phyloP scores from a whole-genome alignment of 1,140 invertebrate genomes.

The Sitobion miscanthi region DNA sequence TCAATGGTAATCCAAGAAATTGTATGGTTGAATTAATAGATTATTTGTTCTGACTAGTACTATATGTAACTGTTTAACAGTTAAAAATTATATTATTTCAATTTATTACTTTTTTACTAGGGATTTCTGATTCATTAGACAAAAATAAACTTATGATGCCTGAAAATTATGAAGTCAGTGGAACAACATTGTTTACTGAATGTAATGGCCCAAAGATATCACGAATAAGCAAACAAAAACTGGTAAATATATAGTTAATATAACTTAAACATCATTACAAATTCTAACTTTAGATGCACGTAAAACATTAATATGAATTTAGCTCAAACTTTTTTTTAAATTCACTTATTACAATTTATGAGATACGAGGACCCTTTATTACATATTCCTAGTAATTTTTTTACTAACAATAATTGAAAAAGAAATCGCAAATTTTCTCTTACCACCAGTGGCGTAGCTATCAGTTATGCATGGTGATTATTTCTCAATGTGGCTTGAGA shows the following conservation, averaged over 20 bases:
- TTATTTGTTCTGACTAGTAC: not conserved
- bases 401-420: no score
- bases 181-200: conserved; percentile 22
- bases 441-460: no score
- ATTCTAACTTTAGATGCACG: no score
- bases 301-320: no score
- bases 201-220: not conserved
- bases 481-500: not conserved
- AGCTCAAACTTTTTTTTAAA: no score
- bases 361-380: no score
- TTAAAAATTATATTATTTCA: not conserved
- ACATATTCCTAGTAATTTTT: no score
- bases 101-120: not conserved
- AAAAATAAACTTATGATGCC: not conserved
- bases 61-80: not conserved
- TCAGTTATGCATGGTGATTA: no score
- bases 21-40: not conserved
- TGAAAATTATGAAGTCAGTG: conserved; percentile 27
- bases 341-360: no score
- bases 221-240: conserved; percentile 31
- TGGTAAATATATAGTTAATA: conserved; percentile 20
- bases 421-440: no score
- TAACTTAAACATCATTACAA: not conserved
- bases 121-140: conserved; percentile 36
- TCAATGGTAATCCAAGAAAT: not conserved